These are phyloP conservation scores for Gymnothorax javanicus DNA, from an alignment of 2,797 vertebrate species.

Conservation along the genomic window DNA sequence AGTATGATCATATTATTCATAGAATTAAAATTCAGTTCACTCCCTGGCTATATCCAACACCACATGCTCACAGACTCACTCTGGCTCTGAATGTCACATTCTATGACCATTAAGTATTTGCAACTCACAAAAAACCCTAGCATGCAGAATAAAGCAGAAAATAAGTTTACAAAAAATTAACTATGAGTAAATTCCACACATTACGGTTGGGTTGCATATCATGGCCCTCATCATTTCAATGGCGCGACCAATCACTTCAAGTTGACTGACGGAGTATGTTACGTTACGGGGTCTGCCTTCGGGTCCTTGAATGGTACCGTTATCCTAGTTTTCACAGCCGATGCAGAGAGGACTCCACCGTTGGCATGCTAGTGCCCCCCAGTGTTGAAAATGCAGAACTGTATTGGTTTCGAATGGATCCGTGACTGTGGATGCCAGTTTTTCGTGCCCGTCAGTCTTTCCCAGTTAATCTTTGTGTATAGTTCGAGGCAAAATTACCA, in stretches of 20 bases:
- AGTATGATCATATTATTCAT: neutral
- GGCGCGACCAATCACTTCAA: neutral
- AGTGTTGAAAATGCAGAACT: conserved; percentile 31
- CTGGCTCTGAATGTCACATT: neutral
- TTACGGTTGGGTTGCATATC: neutral
- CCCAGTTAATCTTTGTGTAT: neutral
- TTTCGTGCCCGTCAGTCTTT: neutral
- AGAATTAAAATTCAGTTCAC: neutral
- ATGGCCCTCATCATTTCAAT: neutral
- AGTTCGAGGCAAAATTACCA: neutral
- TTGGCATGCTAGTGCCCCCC: conserved; percentile 41
- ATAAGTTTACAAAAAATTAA: neutral
- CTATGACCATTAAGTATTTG: neutral
- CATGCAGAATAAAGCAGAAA: neutral
- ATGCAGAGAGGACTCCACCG: neutral
- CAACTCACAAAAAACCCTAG: neutral
- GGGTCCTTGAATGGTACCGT: neutral
- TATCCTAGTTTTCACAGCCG: neutral
- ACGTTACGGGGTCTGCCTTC: conserved; percentile 1
- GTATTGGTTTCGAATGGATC: conserved; percentile 10
- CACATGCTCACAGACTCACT: neutral
- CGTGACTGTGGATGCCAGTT: neutral
- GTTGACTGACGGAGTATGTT: neutral
- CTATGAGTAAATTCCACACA: neutral
- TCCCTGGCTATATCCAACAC: neutral